Conservation (phyloP, 2,888 invertebrate species). For the Heliconius ismenius region DNA sequence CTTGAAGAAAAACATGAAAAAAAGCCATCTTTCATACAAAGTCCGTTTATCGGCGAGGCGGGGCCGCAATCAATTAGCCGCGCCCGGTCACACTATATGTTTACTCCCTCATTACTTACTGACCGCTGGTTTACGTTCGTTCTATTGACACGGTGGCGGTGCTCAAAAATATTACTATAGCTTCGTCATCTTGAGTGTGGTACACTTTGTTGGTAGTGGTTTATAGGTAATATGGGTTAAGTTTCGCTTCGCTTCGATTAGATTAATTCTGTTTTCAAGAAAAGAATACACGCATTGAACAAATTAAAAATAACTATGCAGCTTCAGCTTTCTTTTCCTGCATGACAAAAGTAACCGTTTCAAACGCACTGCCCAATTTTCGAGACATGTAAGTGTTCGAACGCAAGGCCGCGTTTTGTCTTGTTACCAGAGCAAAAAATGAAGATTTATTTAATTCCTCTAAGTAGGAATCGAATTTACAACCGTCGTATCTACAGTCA, state of each 20-base stretch:
- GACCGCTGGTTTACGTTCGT: constrained; percentile 54
- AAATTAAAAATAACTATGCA: no score
- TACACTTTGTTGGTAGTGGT: not conserved
- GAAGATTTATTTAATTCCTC: no score
- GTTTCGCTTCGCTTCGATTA: not conserved
- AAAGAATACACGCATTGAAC: no score
- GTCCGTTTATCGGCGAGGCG: constrained; percentile 53
- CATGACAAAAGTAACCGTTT: no score
- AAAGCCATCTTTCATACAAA: constrained; percentile 36
- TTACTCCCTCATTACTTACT: constrained; percentile 78
- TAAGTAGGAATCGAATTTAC: no score
- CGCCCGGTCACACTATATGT: constrained; percentile 73
- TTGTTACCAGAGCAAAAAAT: no score
- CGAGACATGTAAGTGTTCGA: not conserved
- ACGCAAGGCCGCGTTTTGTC: no score
- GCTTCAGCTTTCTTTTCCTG: no score
- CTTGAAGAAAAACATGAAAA: constrained; percentile 16
- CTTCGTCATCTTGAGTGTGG: constrained; percentile 29
- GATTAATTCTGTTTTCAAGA: not conserved
- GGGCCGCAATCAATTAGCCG: constrained; percentile 76
- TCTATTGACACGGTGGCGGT: constrained; percentile 47
- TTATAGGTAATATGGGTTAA: not conserved
- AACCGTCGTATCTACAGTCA: no score
- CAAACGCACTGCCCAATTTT: no score
- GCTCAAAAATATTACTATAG: constrained; percentile 38